Base-by-base conservation (phyloP, 2,888 invertebrate species). In the Coleophora deauratella region DNA sequence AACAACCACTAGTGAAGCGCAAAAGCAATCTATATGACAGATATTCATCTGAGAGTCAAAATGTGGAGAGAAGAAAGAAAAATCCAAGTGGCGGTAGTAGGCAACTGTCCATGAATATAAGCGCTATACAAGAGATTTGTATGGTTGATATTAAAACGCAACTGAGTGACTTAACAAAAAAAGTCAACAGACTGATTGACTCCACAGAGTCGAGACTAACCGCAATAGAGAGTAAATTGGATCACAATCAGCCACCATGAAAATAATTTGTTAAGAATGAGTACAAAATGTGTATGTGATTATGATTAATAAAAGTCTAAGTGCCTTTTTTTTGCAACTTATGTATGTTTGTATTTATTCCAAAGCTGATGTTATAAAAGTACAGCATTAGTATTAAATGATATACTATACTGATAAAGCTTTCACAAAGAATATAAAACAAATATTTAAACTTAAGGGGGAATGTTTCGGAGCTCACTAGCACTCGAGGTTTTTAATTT, bases 141-240 rank as follows among this genome's bases (percentile, higher is more conserved):
- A 80, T 85, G 78, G 74, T 80, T 0, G 85, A 85, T 47, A 76
- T 85, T 38, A 85, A 81, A 49, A 82, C 65, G 32, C 85, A 85
- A 48, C 48, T 85, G 13, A 32, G 61, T 21, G 84, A 84, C 13
- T 53, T 85, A 41, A 73, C 75, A 1, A 85, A 82, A 50, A 80
- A 69, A 49, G 60, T 85, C 4, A 77, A 74, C 41, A 82, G 74
- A 48, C 54, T 84, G 40, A 57, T 73, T 3, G 84, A 85, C 47
- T 59, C 51, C 12, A 76, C 72, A 2, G 81, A 79, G 31, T 43
- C 57, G 3, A 68, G 66, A 49, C 56, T 79, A 41, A 67, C 51
- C 52, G 48, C 55, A 30, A 69, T 75, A 42, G 84, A 84, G 50
- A 70, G 55, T 36, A 80, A 77, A 57, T 46, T 72, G 33, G 59